phyloP scores from a whole-genome alignment of 2,113 vertebrate species.

The Gracilinanus agilis region DNA sequence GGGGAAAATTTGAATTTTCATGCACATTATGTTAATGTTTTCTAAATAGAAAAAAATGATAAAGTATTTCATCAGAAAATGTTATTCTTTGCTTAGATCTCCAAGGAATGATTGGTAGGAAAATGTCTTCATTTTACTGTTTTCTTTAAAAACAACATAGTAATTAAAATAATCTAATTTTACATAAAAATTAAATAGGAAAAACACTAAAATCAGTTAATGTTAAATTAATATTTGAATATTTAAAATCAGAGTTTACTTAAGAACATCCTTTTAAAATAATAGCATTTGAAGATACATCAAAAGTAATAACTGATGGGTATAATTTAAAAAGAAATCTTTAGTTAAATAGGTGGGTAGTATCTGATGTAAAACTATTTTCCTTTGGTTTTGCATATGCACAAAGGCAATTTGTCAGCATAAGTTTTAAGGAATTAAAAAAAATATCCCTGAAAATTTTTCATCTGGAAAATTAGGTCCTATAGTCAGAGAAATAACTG shows the following conservation, averaged over 20 bases:
- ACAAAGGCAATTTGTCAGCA: neutral
- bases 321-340: neutral
- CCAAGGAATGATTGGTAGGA: neutral
- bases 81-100: neutral
- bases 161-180: conserved; percentile 28
- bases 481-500: neutral
- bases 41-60: neutral
- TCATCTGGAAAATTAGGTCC: neutral
- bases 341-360: neutral
- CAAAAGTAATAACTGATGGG: neutral
- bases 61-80: neutral
- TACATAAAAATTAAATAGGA: neutral
- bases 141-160: neutral
- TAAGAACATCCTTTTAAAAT: neutral
- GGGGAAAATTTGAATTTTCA: conserved; percentile 16
- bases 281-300: neutral
- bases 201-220: neutral
- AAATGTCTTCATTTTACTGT: neutral
- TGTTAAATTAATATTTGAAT: neutral
- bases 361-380: neutral
- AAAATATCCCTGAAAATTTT: neutral
- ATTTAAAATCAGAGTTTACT: neutral
- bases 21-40: neutral
- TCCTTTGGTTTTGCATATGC: neutral
- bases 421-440: neutral